These are phyloP conservation scores for Chrysaora quinquecirrha DNA, from an alignment of 30 jellyfish, hydroid and myxozoan genomes.

Conservation along the genomic window DNA sequence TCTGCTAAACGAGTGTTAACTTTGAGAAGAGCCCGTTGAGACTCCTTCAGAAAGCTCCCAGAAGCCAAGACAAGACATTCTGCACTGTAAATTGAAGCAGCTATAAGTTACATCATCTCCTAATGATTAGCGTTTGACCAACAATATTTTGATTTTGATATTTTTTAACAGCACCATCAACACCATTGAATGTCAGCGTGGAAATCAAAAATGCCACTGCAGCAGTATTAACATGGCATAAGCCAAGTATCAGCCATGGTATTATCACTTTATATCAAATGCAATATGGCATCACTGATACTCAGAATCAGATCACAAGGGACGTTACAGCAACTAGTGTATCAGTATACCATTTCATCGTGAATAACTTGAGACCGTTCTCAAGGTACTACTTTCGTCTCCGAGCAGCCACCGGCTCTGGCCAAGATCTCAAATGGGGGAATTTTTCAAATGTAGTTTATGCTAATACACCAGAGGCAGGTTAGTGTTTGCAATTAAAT, in stretches of 20 bases:
- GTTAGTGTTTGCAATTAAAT: background rate
- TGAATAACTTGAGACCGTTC: slow-evolving; percentile 14
- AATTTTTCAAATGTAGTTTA: slow-evolving; percentile 17
- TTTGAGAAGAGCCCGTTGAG: too few species aligned
- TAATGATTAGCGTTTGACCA: background rate
- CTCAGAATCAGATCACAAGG: background rate
- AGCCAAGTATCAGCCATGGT: slow-evolving; percentile 29
- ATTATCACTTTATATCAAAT: slow-evolving; percentile 22
- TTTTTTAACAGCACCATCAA: slow-evolving; percentile 38
- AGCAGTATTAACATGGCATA: slow-evolving; percentile 12
- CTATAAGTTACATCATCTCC: background rate
- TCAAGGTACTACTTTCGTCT: slow-evolving; percentile 21
- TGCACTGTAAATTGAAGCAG: slow-evolving; percentile 2
- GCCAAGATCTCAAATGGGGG: slow-evolving; percentile 31
- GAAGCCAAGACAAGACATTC: slow-evolving; percentile 41
- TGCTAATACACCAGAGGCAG: slow-evolving; percentile 29
- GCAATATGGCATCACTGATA: slow-evolving; percentile 26
- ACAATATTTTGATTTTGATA: background rate
- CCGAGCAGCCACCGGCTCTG: slow-evolving; percentile 50
- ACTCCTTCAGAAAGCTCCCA: too few species aligned
- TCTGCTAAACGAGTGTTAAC: too few species aligned
- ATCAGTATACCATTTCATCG: background rate
- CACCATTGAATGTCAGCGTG: slow-evolving; percentile 22
- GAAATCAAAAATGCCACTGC: slow-evolving; percentile 14
- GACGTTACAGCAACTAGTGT: background rate